Conservation (phyloP, 2,888 invertebrate genomes). For the Xylota sylvarum region DNA sequence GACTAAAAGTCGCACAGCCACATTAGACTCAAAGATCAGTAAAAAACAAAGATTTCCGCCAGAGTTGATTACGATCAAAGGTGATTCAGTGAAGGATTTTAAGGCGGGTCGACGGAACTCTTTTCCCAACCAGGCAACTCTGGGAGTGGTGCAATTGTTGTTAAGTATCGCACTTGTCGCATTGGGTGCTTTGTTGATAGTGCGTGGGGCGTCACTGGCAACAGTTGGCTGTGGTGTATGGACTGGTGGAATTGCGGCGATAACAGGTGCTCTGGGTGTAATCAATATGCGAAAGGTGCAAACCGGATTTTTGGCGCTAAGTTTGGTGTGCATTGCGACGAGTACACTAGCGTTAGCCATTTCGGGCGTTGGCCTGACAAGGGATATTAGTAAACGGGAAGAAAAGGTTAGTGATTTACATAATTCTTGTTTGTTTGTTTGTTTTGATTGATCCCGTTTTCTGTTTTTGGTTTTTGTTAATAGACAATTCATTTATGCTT, state of each 20-base stretch:
- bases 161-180: slow-evolving; percentile 83
- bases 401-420: slow-evolving; percentile 77
- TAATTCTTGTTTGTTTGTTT: background rate
- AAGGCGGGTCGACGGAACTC: slow-evolving; percentile 81
- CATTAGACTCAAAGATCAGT: slow-evolving; percentile 82
- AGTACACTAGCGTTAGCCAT: slow-evolving; percentile 84
- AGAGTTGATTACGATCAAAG: slow-evolving; percentile 82
- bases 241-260: slow-evolving; percentile 83
- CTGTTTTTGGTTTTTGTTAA: background rate
- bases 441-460: too few relatives aligned
- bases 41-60: slow-evolving; percentile 83
- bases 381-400: slow-evolving; percentile 83
- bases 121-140: slow-evolving; percentile 82
- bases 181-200: slow-evolving; percentile 83
- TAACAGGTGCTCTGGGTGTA: slow-evolving; percentile 84
- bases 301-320: slow-evolving; percentile 84
- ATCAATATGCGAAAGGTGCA: slow-evolving; percentile 84
- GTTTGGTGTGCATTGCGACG: slow-evolving; percentile 84
- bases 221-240: slow-evolving; percentile 84
- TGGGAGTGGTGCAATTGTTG: slow-evolving; percentile 83
- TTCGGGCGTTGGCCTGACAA: slow-evolving; percentile 83
- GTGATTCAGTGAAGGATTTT: slow-evolving; percentile 79
- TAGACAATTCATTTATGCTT: background rate
- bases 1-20: slow-evolving; percentile 77
- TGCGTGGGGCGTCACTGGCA: slow-evolving; percentile 83